Percentiles rank a stretch among this genome's conserved stretches.
Evolutionary conservation across 2,113 vertebrate genomes (phyloP).

Genomic region (Ariopsis seemanni): DNA sequence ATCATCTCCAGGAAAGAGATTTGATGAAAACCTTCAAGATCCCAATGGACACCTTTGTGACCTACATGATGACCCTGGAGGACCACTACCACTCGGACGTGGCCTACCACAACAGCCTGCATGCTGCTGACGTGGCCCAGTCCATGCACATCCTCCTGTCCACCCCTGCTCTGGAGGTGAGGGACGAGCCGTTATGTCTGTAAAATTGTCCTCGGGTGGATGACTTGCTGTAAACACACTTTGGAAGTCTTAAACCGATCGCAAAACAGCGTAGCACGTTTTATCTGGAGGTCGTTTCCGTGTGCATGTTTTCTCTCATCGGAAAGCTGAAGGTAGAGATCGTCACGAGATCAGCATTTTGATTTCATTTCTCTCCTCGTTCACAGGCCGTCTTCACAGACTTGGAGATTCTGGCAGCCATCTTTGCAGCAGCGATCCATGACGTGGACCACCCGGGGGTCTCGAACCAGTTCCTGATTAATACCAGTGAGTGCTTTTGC

Average conservation of each 20-base stretch:
- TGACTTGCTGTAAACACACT: background rate
- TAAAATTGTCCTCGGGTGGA: background rate
- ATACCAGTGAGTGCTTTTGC: slow-evolving; percentile 85
- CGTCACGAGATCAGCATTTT: slow-evolving; percentile 12
- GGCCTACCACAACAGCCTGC: slow-evolving; percentile 97
- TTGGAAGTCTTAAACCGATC: background rate
- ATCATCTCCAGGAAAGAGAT: slow-evolving; percentile 83
- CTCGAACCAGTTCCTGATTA: slow-evolving; percentile 98
- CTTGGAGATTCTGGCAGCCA: slow-evolving; percentile 93
- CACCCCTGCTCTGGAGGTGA: slow-evolving; percentile 92
- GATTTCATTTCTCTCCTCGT: slow-evolving; percentile 14
- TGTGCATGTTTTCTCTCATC: background rate
- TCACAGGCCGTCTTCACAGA: slow-evolving; percentile 94
- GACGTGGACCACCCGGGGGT: slow-evolving; percentile 98
- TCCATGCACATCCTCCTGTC: slow-evolving; percentile 96
- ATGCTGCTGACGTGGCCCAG: slow-evolving; percentile 95
- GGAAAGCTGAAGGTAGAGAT: background rate
- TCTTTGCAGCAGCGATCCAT: slow-evolving; percentile 96
- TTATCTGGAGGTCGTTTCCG: slow-evolving; percentile 23
- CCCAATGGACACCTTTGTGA: slow-evolving; percentile 91
- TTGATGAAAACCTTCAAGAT: slow-evolving; percentile 96
- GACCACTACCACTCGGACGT: slow-evolving; percentile 94
- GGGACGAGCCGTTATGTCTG: slow-evolving; percentile 51
- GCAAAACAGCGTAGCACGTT: slow-evolving; percentile 1
- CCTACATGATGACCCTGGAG: slow-evolving; percentile 97